Percentiles rank a stretch among this genome's conserved stretches.
Evolutionary conservation across 1,140 invertebrate genomes (phyloP).

Genomic region (Octopus sinensis): DNA sequence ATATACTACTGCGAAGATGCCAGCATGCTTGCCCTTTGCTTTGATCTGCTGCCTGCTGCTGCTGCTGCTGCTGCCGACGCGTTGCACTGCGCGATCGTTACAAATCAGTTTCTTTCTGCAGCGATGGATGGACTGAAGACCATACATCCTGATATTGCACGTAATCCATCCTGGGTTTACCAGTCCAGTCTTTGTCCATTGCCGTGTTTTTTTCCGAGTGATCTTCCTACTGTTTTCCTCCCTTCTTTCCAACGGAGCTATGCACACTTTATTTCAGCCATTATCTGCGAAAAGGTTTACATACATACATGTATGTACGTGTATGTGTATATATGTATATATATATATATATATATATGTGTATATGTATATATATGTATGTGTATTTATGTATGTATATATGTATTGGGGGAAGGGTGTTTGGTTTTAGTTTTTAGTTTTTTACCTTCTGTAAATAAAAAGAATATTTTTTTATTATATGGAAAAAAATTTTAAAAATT

Average conservation of each 20-base stretch:
- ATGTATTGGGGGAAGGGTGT: too few species aligned
- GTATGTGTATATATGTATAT: slow-evolving; percentile 14
- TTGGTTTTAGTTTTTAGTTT: too few species aligned
- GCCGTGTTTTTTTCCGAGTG: slow-evolving; percentile 18
- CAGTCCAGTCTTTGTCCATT: slow-evolving; percentile 16
- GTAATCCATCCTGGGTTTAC: neutral
- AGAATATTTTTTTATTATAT: too few species aligned
- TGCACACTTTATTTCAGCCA: slow-evolving; percentile 2
- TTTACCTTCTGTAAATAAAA: too few species aligned
- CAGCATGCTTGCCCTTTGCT: slow-evolving; percentile 16
- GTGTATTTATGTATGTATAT: neutral
- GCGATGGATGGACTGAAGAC: slow-evolving; percentile 8
- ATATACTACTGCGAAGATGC: slow-evolving; percentile 10
- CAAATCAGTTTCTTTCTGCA: slow-evolving; percentile 16
- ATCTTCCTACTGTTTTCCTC: slow-evolving; percentile 13
- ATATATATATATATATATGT: slow-evolving; percentile 17
- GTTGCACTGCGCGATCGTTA: slow-evolving; percentile 14
- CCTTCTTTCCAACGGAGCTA: slow-evolving; percentile 7
- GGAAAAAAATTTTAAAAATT: too few species aligned
- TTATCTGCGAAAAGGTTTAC: neutral
- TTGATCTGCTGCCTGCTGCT: slow-evolving; percentile 11
- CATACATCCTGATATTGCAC: slow-evolving; percentile 12
- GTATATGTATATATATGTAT: slow-evolving; percentile 3
- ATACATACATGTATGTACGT: neutral
- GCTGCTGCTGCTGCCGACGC: neutral